Conservation (phyloP, 23 tunicate species). For the Diplosoma virens region DNA sequence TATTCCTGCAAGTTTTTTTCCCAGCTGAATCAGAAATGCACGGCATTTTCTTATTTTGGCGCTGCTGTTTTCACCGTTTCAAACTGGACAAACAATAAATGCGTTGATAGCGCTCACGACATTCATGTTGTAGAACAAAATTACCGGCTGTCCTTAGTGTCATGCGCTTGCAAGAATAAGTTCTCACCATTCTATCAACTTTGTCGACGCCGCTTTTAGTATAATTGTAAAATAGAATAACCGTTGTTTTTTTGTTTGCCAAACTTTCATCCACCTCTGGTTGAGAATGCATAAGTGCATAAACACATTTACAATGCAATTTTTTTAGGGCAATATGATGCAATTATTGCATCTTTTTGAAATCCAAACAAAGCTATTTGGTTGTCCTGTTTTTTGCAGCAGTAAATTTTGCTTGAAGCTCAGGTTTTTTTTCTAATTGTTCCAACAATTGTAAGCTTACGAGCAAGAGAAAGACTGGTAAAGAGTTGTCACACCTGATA, state of each 20-base stretch:
- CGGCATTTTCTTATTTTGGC: neutral
- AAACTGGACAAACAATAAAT: neutral
- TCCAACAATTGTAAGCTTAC: neutral
- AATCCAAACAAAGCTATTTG: neutral
- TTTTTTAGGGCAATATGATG: neutral
- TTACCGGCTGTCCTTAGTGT: neutral
- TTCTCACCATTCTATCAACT: neutral
- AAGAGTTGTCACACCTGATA: neutral
- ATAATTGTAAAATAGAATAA: neutral
- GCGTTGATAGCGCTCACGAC: neutral
- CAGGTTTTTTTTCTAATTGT: neutral
- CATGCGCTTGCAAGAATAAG: neutral
- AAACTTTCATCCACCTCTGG: neutral
- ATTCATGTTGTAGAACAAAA: neutral
- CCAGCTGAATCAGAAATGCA: neutral
- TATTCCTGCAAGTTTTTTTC: too few relatives aligned
- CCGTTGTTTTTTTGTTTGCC: neutral
- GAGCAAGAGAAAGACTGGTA: neutral
- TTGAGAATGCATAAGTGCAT: neutral
- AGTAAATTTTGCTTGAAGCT: neutral
- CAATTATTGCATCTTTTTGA: too few relatives aligned
- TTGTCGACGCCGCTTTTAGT: neutral
- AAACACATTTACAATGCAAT: neutral
- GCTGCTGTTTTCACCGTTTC: neutral
- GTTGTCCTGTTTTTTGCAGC: neutral